phyloP scores from a whole-genome alignment of 2,888 invertebrate species.

The Andrena hattorfiana region DNA sequence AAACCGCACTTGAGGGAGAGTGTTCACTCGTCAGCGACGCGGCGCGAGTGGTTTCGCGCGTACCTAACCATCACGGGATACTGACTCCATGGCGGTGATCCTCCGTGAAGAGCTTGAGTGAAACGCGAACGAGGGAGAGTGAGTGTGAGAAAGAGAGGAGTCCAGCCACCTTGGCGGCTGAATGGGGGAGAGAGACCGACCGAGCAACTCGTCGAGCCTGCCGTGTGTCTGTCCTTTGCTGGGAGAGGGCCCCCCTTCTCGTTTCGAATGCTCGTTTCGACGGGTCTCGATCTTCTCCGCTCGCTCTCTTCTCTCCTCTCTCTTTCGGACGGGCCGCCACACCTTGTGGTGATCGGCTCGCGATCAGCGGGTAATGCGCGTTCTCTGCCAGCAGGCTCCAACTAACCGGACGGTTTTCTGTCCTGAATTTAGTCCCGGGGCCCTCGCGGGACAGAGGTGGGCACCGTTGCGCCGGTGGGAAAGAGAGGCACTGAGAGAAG shows the following conservation, averaged over 20 bases:
- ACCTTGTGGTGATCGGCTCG: slow-evolving; percentile 77
- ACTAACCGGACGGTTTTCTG: slow-evolving; percentile 76
- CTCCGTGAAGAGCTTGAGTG: slow-evolving; percentile 60
- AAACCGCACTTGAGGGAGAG: not conserved
- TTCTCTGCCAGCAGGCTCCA: slow-evolving; percentile 56
- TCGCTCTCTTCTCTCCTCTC: slow-evolving; percentile 45
- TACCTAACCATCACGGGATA: slow-evolving; percentile 64
- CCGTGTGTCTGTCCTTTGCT: slow-evolving; percentile 53
- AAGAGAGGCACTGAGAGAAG: slow-evolving; percentile 6
- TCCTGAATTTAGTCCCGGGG: slow-evolving; percentile 77
- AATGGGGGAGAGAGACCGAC: slow-evolving; percentile 20
- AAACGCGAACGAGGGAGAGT: slow-evolving; percentile 63
- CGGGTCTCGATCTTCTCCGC: slow-evolving; percentile 54
- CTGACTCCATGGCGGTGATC: slow-evolving; percentile 59
- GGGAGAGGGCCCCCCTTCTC: slow-evolving; percentile 34
- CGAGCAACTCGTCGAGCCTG: slow-evolving; percentile 34
- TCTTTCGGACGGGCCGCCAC: slow-evolving; percentile 73
- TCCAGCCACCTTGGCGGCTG: slow-evolving; percentile 38
- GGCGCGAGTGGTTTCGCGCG: slow-evolving; percentile 61
- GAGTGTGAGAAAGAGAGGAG: slow-evolving; percentile 46
- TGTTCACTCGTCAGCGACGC: slow-evolving; percentile 60
- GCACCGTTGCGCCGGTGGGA: not conserved
- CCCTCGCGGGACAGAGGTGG: slow-evolving; percentile 13
- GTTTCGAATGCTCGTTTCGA: slow-evolving; percentile 65
- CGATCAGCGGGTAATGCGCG: slow-evolving; percentile 74